Percentiles rank a stretch among this genome's conserved stretches.
Conservation (phyloP, 2,888 invertebrate species). For the Xestia c-nigrum region DNA sequence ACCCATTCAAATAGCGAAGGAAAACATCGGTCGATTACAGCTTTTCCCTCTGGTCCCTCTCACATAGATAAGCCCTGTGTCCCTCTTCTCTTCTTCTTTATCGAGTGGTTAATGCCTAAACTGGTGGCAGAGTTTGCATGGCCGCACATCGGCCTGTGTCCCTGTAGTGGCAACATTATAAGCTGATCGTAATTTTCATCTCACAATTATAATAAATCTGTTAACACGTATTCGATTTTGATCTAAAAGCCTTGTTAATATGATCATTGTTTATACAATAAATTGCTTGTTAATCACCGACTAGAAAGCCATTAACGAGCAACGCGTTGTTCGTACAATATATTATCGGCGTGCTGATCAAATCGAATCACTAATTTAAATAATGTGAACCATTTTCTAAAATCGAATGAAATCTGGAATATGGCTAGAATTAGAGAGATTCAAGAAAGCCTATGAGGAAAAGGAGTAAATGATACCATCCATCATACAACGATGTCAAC, state of each 20-base stretch:
- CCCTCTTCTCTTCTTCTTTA: no score
- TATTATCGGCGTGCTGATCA: slow-evolving; percentile 41
- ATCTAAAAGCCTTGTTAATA: slow-evolving; percentile 49
- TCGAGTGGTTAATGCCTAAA: no score
- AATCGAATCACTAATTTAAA: slow-evolving; percentile 44
- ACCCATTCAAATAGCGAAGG: background rate
- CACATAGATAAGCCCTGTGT: no score
- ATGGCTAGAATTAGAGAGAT: background rate
- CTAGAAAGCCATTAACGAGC: slow-evolving; percentile 48
- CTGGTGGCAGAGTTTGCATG: no score
- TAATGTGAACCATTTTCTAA: slow-evolving; percentile 28
- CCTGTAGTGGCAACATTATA: background rate
- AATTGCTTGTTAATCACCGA: slow-evolving; percentile 42
- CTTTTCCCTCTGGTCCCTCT: no score
- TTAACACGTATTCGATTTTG: slow-evolving; percentile 30
- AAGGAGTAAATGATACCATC: background rate
- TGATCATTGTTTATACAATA: slow-evolving; percentile 41
- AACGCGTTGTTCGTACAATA: slow-evolving; percentile 28
- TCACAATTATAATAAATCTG: slow-evolving; percentile 20
- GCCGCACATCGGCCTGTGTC: background rate
- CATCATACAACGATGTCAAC: background rate
- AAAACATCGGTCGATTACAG: background rate
- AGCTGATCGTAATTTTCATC: background rate
- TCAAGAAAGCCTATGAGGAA: background rate
- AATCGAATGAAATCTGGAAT: slow-evolving; percentile 15